Evolutionary conservation across 2,797 vertebrate genomes (phyloP).

Genomic region (Miichthys miiuy): DNA sequence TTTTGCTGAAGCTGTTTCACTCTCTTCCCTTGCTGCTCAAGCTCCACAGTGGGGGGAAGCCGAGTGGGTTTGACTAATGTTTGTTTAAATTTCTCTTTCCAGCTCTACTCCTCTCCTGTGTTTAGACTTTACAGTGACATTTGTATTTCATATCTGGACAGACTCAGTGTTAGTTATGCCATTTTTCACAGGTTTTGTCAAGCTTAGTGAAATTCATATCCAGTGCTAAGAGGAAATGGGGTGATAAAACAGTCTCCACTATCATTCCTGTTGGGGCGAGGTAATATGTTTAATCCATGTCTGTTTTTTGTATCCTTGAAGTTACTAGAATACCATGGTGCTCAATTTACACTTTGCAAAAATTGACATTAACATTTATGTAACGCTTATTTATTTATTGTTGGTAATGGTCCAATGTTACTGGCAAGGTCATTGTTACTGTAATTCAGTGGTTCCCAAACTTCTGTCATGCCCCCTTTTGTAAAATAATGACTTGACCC

Average conservation of each 20-base stretch:
- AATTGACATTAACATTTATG: conserved; percentile 19
- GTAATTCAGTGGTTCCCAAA: conserved; percentile 52
- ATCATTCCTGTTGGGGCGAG: conserved; percentile 27
- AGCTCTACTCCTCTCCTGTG: conserved; percentile 59
- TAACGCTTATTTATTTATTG: conserved; percentile 51
- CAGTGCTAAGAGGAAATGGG: conserved; percentile 37
- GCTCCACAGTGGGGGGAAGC: conserved; percentile 18
- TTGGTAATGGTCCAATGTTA: conserved; percentile 31
- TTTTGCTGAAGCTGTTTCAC: conserved; percentile 35
- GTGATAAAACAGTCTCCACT: conserved; percentile 25
- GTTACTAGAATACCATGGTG: conserved; percentile 46
- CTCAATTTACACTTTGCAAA: conserved; percentile 42
- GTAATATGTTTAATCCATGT: conserved; percentile 42
- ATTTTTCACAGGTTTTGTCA: conserved; percentile 62
- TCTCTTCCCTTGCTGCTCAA: conserved; percentile 28
- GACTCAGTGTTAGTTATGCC: conserved; percentile 46
- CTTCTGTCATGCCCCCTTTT: not conserved
- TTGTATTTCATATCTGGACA: conserved; percentile 70
- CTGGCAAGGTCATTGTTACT: conserved; percentile 46
- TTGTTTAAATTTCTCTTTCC: conserved; percentile 72
- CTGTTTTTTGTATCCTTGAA: conserved; percentile 55
- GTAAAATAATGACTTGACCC: not conserved
- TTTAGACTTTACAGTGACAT: conserved; percentile 73
- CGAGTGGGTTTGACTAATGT: conserved; percentile 58
- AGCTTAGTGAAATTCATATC: conserved; percentile 53